phyloP scores from a whole-genome alignment of 23 tunicate genomes.

The Oikopleura dioica region DNA sequence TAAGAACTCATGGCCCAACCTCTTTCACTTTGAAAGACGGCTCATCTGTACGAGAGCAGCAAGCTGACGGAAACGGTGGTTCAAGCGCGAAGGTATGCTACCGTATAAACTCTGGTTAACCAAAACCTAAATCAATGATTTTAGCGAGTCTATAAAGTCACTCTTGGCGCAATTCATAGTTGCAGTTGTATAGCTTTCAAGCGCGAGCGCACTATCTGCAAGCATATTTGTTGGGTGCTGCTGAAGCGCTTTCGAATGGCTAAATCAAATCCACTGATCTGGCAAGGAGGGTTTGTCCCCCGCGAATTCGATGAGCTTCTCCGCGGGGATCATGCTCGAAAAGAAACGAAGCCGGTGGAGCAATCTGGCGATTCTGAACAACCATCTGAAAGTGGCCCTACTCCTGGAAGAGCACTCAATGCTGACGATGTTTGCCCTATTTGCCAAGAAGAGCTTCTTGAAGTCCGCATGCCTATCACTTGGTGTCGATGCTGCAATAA shows the following conservation, averaged over 20 bases:
- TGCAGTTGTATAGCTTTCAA: conserved; percentile 39
- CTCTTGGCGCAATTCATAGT: conserved; percentile 52
- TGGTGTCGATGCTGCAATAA: conserved; percentile 79
- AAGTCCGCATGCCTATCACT: conserved; percentile 35
- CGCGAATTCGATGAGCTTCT: too few species aligned
- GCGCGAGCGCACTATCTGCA: conserved; percentile 40
- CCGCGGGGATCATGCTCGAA: too few species aligned
- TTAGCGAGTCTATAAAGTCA: conserved; percentile 21
- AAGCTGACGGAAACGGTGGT: background rate
- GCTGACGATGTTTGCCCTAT: conserved; percentile 64
- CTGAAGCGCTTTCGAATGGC: conserved; percentile 45
- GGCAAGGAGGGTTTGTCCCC: too few species aligned
- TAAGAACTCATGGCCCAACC: conserved; percentile 66
- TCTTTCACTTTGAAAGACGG: conserved; percentile 69
- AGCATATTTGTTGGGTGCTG: conserved; percentile 86
- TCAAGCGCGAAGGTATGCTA: background rate
- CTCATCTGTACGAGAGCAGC: background rate
- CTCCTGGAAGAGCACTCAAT: conserved; percentile 17
- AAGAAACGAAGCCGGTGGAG: too few species aligned
- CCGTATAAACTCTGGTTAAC: too few species aligned
- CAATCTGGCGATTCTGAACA: too few species aligned
- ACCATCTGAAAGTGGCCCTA: too few species aligned
- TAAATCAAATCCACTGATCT: conserved; percentile 17
- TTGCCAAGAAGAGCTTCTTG: conserved; percentile 43
- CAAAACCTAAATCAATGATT: too few species aligned